phyloP scores from a whole-genome alignment of 2,888 invertebrate species.

The Tipula confusa region DNA sequence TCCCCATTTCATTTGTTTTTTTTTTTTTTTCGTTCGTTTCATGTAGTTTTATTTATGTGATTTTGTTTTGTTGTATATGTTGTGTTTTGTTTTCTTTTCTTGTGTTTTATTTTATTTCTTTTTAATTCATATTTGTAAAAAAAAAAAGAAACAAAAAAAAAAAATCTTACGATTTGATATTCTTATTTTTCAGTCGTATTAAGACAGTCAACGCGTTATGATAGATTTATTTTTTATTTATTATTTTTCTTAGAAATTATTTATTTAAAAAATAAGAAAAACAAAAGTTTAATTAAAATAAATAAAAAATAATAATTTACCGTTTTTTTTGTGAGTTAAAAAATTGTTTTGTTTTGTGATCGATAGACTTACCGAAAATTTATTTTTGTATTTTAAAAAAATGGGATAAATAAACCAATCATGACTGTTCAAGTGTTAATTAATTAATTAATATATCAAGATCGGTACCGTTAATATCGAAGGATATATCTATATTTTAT shows the following conservation, averaged over 20 bases:
- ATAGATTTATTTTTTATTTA: constrained; percentile 28
- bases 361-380: background rate
- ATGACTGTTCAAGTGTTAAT: constrained; percentile 9
- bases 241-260: constrained; percentile 27
- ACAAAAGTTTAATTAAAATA: background rate
- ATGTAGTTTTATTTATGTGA: constrained; percentile 7
- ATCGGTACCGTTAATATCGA: background rate
- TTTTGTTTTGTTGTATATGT: constrained; percentile 8
- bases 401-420: constrained; percentile 17
- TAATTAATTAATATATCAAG: background rate
- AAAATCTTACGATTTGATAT: constrained; percentile 20
- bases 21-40: too few relatives aligned
- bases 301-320: background rate
- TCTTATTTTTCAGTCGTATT: constrained; percentile 26
- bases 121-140: constrained; percentile 21
- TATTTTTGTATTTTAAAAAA: background rate
- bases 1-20: background rate
- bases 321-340: background rate
- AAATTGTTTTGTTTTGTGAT: background rate
- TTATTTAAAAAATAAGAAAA: background rate
- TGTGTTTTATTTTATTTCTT: constrained; percentile 28
- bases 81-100: constrained; percentile 21
- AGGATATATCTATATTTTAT: background rate
- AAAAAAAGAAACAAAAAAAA: background rate
- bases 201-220: constrained; percentile 29